Percentiles rank a stretch among this genome's conserved stretches.
Evolutionary conservation across 2,888 invertebrate genomes (phyloP).

Genomic region (Leucophenga maculata): DNA sequence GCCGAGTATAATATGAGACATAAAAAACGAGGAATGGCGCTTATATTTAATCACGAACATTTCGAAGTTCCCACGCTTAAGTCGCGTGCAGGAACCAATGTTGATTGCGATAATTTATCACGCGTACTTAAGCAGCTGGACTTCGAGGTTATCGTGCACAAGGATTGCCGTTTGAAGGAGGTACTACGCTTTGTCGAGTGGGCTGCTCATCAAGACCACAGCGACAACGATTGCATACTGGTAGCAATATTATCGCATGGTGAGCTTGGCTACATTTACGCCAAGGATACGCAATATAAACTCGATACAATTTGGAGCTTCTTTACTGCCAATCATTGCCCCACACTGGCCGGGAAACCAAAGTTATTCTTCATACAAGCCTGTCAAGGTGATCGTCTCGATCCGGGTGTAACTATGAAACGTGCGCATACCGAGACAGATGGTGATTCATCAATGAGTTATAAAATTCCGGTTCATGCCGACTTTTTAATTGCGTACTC

Average conservation of each 20-base stretch:
- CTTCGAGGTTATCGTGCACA: constrained; percentile 81
- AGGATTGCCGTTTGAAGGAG: constrained; percentile 80
- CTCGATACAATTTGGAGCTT: constrained; percentile 85
- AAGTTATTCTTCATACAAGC: constrained; percentile 86
- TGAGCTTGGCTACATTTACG: constrained; percentile 88
- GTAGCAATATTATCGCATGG: constrained; percentile 92
- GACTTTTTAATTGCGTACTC: constrained; percentile 95
- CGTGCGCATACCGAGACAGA: constrained; percentile 79
- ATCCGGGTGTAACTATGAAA: constrained; percentile 80
- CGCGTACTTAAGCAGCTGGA: constrained; percentile 79
- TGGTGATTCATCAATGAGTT: constrained; percentile 77
- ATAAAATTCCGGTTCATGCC: constrained; percentile 91
- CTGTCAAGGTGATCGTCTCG: constrained; percentile 90
- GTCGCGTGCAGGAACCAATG: constrained; percentile 86
- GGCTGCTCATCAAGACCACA: constrained; percentile 85
- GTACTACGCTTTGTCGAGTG: constrained; percentile 78
- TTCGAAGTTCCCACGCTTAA: constrained; percentile 83
- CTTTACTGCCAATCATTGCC: constrained; percentile 87
- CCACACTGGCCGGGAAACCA: constrained; percentile 88
- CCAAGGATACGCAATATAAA: constrained; percentile 87
- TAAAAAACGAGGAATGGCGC: constrained; percentile 83
- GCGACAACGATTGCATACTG: constrained; percentile 85
- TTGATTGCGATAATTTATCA: constrained; percentile 84
- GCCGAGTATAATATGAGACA: constrained; percentile 90
- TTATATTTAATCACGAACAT: constrained; percentile 92